Conservation (phyloP, 53 echinoderm and acorn worm genomes). For the Hippasteria phrygiana region DNA sequence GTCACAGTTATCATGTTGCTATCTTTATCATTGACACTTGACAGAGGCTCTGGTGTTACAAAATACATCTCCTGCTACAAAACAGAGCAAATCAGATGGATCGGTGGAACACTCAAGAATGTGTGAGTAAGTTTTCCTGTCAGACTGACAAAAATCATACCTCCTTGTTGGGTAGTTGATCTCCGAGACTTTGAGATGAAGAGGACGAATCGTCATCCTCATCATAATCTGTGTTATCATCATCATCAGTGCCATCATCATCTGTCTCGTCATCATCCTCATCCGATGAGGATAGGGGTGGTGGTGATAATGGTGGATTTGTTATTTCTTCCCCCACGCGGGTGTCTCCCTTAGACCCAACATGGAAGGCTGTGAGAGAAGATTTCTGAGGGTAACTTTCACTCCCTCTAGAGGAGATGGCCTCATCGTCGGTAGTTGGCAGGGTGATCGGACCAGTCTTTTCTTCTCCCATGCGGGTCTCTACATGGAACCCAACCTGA, state of each 20-base stretch:
- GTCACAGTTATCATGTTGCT: background rate
- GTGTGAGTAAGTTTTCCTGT: background rate
- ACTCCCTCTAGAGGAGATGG: background rate
- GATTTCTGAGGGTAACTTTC: background rate
- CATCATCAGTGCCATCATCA: slow-evolving; percentile 14
- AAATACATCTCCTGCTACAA: background rate
- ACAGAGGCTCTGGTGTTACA: too few relatives aligned
- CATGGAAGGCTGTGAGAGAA: too few relatives aligned
- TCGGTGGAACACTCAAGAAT: background rate
- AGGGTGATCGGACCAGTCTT: background rate
- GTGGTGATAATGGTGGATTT: background rate
- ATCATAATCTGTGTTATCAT: background rate
- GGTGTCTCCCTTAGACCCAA: background rate
- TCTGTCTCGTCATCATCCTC: background rate
- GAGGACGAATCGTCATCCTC: background rate
- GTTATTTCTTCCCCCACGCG: background rate
- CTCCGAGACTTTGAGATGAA: background rate
- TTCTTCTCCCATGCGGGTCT: too few relatives aligned
- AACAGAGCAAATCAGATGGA: background rate
- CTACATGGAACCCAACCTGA: too few relatives aligned
- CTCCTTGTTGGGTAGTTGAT: background rate
- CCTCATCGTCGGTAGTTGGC: background rate
- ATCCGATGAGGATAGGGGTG: background rate
- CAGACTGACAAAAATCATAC: background rate
- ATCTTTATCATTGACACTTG: background rate